Evolutionary conservation across 2,113 vertebrate genomes (phyloP).

Genomic region (Caranx ignobilis): DNA sequence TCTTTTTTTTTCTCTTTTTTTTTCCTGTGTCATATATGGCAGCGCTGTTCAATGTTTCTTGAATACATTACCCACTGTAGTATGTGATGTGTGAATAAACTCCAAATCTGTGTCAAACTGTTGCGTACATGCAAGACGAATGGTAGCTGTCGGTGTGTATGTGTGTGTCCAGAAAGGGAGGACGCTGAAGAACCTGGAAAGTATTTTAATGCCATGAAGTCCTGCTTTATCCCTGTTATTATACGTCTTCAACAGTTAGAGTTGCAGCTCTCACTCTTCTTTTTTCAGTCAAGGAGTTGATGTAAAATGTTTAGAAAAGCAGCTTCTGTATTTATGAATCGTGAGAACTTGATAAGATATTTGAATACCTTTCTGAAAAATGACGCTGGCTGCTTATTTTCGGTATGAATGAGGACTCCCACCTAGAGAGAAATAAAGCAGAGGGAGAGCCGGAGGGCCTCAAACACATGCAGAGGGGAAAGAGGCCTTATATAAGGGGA

Average conservation of each 20-base stretch:
- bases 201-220: not conserved
- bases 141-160: not conserved
- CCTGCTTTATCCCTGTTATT: not conserved
- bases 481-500: conserved; percentile 64
- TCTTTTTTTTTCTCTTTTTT: conserved; percentile 78
- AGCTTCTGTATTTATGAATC: conserved; percentile 37
- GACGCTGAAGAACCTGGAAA: not conserved
- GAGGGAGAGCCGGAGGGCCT: conserved; percentile 32
- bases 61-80: conserved; percentile 93
- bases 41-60: conserved; percentile 92
- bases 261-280: not conserved
- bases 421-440: conserved; percentile 57
- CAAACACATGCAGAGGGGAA: conserved; percentile 59
- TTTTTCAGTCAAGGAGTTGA: conserved; percentile 2
- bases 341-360: conserved; percentile 34
- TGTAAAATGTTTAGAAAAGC: conserved; percentile 20
- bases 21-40: conserved; percentile 86
- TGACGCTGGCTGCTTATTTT: conserved; percentile 48
- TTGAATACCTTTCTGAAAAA: conserved; percentile 34
- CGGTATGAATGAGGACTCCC: conserved; percentile 50
- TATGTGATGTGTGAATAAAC: conserved; percentile 96
- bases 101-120: conserved; percentile 75
- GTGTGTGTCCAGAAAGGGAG: not conserved
- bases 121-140: not conserved
- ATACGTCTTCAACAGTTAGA: not conserved